These are phyloP conservation scores for Orcinus orca DNA, from an alignment of 2,113 vertebrate genomes.

Conservation along the genomic window DNA sequence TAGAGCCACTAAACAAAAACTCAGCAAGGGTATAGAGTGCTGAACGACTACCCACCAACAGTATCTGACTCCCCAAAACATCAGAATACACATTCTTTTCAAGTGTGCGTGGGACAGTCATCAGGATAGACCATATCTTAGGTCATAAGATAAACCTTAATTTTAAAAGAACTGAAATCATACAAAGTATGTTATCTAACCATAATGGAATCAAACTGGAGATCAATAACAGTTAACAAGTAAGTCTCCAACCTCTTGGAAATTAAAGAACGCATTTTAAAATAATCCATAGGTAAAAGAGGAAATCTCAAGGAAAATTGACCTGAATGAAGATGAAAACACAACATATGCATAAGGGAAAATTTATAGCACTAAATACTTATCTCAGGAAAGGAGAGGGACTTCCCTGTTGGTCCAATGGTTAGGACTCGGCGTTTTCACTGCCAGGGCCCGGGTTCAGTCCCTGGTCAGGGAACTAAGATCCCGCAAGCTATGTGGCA, in stretches of 20 bases:
- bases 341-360: not conserved
- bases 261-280: conserved; percentile 11
- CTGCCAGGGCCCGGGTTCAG: not conserved
- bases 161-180: conserved; percentile 29
- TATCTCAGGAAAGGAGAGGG: conserved; percentile 4
- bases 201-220: not conserved
- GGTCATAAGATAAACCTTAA: not conserved
- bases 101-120: not conserved
- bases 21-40: not conserved
- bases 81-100: not conserved
- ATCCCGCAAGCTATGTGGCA: not conserved
- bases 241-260: not conserved
- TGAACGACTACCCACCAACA: not conserved
- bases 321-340: conserved; percentile 8
- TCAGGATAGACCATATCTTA: not conserved
- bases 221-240: not conserved
- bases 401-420: not conserved
- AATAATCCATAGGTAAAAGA: conserved; percentile 34
- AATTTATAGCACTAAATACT: not conserved
- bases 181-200: not conserved
- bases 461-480: not conserved
- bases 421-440: not conserved
- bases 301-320: not conserved
- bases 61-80: not conserved
- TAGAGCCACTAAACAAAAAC: conserved; percentile 14